Base-by-base conservation (phyloP, 1,140 invertebrate genomes). In the Drosophila arizonae region DNA sequence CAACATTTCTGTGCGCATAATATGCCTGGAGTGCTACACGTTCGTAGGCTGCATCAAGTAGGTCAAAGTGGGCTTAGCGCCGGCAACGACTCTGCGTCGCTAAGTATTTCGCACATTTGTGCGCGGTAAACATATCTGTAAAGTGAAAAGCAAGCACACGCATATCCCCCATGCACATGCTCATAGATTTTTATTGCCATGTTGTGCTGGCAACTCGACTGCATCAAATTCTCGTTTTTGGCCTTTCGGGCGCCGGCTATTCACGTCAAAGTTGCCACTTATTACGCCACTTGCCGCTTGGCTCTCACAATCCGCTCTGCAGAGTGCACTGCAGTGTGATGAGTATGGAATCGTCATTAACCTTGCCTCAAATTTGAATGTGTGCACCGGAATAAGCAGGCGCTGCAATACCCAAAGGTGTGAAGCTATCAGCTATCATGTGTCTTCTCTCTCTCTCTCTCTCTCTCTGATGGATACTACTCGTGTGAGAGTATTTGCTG, bases 101-200 rank as follows among this genome's bases (percentile, higher is more conserved):
- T 62, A 66, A 46, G 72, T 77, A 55, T 84, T 64, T 65, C 65
- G 33, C 69, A 73, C 71, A 81, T 69, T 76, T 72, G 57, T 58
- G 54, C 75, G 76, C 71, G 79, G 72, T 79, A 79, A 87, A 87
- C 82, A 87, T 70, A 82, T 87, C 65, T 71, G 63, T 75, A 62
- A 72, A 88, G 84, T 87, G 82, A 58, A 68, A 68, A 72, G 41
- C 67, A 55, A 72, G 64, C 64, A 61, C 52, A 51, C 61, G 28
- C 21, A 30, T 36, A 45, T 24, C 21, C 21, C 21, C 3, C 21
- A 2, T 24, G 21, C 21, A 24, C 28, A 46, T 30, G 30, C 52
- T 41, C 28, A 48, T 54, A 30, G 64, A 77, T 79, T 79, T 82
- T 45, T 68, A 81, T 72, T 71, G 28, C 51, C 51, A 66, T 69